A percentile compares a stretch with the other conserved stretches of the same genome.
phyloP scores from a whole-genome alignment of 1,140 invertebrate species.

The Rhizoglyphus robini region DNA sequence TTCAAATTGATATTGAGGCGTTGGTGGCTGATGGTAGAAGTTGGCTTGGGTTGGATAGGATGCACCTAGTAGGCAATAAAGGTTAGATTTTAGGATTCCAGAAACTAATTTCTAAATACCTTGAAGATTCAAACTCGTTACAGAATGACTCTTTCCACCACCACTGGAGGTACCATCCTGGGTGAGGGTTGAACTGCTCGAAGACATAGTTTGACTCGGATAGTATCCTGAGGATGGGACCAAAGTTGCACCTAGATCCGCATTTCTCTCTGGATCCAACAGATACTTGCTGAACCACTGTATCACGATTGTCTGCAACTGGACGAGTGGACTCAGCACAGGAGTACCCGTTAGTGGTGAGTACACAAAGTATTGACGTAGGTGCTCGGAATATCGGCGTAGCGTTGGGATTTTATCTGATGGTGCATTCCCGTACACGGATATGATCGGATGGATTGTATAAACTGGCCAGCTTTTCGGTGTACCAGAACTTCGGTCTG shows the following conservation, averaged over 20 bases:
- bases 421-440: background rate
- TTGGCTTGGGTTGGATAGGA: too few relatives aligned
- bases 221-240: too few relatives aligned
- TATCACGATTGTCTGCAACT: slow-evolving; percentile 63
- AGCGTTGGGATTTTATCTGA: background rate
- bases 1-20: slow-evolving; percentile 19
- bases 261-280: slow-evolving; percentile 20
- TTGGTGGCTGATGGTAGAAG: too few relatives aligned
- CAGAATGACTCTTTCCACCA: too few relatives aligned
- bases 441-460: slow-evolving; percentile 16
- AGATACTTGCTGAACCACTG: slow-evolving; percentile 72
- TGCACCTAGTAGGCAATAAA: too few relatives aligned
- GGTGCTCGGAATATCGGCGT: background rate
- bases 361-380: slow-evolving; percentile 14
- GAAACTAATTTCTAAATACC: too few relatives aligned
- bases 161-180: too few relatives aligned
- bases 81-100: too few relatives aligned
- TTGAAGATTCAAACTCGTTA: too few relatives aligned
- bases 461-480: slow-evolving; percentile 16
- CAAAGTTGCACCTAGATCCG: too few relatives aligned
- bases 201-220: too few relatives aligned
- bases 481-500: background rate
- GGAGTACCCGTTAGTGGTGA: background rate
- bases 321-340: slow-evolving; percentile 43
- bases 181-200: too few relatives aligned